phyloP scores from a whole-genome alignment of 2,797 vertebrate genomes.

The Fundulus diaphanus region DNA sequence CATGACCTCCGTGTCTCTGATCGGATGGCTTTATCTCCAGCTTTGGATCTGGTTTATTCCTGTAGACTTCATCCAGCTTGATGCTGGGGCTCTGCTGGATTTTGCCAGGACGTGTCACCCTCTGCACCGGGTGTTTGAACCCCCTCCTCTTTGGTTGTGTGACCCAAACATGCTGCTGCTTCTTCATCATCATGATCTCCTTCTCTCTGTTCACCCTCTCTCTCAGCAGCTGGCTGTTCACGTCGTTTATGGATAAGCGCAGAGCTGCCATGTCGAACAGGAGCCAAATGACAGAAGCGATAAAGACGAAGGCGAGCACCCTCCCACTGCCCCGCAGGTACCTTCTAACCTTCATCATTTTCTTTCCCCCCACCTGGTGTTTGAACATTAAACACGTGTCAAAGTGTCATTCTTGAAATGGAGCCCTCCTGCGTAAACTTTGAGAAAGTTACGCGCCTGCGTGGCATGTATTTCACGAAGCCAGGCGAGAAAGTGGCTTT shows the following conservation, averaged over 20 bases:
- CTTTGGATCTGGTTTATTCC: constrained; percentile 36
- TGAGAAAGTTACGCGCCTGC: constrained; percentile 68
- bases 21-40: not conserved
- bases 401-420: not conserved
- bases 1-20: not conserved
- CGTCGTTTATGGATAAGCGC: constrained; percentile 87
- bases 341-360: constrained; percentile 80
- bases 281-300: constrained; percentile 92
- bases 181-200: constrained; percentile 28
- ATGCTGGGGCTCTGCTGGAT: constrained; percentile 6
- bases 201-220: constrained; percentile 73
- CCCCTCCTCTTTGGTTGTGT: constrained; percentile 31
- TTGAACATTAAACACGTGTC: not conserved
- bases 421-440: constrained; percentile 20
- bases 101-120: constrained; percentile 26
- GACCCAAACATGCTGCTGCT: constrained; percentile 27
- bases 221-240: constrained; percentile 76
- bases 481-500: not conserved
- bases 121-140: constrained; percentile 67
- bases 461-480: constrained; percentile 67
- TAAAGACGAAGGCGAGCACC: constrained; percentile 89
- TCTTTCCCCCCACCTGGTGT: not conserved
- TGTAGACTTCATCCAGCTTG: constrained; percentile 62
- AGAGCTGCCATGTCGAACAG: constrained; percentile 95
- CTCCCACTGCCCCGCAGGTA: constrained; percentile 90